Base-by-base conservation (phyloP, 2,888 invertebrate genomes). In the Leptothorax acervorum region DNA sequence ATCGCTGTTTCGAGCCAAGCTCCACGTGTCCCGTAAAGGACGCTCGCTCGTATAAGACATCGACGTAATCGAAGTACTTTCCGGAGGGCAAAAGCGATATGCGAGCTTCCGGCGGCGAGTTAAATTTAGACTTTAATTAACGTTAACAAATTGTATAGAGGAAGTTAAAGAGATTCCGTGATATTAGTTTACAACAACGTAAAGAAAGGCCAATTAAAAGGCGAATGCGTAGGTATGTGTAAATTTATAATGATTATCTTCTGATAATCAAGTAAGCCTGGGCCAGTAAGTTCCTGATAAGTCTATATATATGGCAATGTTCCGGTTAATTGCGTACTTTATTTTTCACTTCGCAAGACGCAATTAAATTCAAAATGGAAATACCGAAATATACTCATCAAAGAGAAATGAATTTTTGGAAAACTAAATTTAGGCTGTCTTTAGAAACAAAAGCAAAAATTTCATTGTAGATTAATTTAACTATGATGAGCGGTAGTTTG, bases 1-100 rank as follows among this genome's bases (percentile, higher is more conserved):
- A 66, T 76, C 76, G 83, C 60, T 42, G 35, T 79, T 78, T 82
- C 83, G 53, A 86, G 63, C 62, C 55, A 51, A 31, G 84, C 68
- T 86, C 5, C 73, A 86, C 63, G 63, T 82, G 57, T 74, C 55
- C 63, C 35, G 63, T 70, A 85, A 86, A 83, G 81, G 55, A 42
- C 12, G 60, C 39, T 82, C 12, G 60, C 39, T 82, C 79, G 65
- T 76, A 45, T 48, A 66, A 71, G 57, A 66, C 31, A 81, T 66
- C 70, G 31, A 68, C 11, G 65, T 84, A 75, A 84, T 84, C 79
- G 51, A 76, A 73, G 23, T 68, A 76, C 51, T 82, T 55, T 65
- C 55, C 11, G 12, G n/a, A 35, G 5, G 23, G 39, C 12, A 23
- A 55, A 51, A 63, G 53, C 28, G 31, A 62, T 45, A 68, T 15